Base-by-base conservation (phyloP, 2,888 invertebrate genomes). In the Lepidochrysops patricia region DNA sequence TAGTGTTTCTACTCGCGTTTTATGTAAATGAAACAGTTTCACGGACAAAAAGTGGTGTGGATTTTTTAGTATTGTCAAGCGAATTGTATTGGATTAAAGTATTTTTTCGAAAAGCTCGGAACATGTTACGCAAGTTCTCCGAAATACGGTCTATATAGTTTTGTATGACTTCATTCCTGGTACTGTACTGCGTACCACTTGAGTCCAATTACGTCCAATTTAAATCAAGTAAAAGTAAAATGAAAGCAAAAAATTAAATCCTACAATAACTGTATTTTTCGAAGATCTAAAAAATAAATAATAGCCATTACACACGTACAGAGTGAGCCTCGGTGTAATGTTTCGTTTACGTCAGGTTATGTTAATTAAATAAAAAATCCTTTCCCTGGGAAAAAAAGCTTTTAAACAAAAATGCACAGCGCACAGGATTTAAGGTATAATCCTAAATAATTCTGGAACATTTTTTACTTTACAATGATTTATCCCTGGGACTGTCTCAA, bases 1-100 rank as follows among this genome's bases (percentile, higher is more conserved):
- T 63, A 64, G 64, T 62, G 60, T 62, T 61, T 61, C 35, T 29
- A 15, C 52, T 34, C 12, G 29, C 49, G 50, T 52, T 57, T 37
- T 54, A 58, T 58, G 54, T 52, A 32, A 54, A 57, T 57, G 58
- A 60, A 56, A 48, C 54, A 54, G 60, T 60, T 60, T 58, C 58
- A 56, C 27, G 56, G 60, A 49, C 50, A 50, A 52, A 58, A 58
- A 58, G 52, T 35, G 50, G 50, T 58, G 50, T 58, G 58, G 35
- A 50, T 50, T 58, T 52, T 58, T 50, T 54, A 19, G 54, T 29
- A 54, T 54, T 32, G 54, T 54, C 54, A 54, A 19, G 54, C 54
- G 32, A 32, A 54, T 54, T 29, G 54, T 29, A 54, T 54, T 54
- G 54, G 54, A 54, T 54, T 54, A 54, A 32, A 19, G 29, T 32